These are phyloP conservation scores for Pomacea canaliculata DNA, from an alignment of 2,888 invertebrate species.

Conservation along the genomic window DNA sequence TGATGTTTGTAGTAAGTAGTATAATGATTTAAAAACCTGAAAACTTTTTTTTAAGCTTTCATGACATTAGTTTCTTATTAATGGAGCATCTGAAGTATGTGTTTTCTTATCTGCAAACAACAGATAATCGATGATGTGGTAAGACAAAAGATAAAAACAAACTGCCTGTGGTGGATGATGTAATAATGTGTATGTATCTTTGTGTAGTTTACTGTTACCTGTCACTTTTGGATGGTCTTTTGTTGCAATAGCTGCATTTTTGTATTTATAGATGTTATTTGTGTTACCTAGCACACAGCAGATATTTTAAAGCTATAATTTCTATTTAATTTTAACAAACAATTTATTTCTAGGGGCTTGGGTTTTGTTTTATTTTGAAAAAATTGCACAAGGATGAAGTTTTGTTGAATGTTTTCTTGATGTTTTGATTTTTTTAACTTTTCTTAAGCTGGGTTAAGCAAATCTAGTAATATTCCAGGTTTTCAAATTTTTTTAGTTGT, in stretches of 20 bases:
- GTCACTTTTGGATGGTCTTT: not conserved
- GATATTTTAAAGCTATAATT: too few relatives aligned
- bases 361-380: too few relatives aligned
- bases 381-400: too few relatives aligned
- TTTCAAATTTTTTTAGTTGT: too few relatives aligned
- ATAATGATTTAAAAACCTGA: too few relatives aligned
- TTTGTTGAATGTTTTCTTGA: too few relatives aligned
- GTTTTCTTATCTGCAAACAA: not conserved
- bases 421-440: too few relatives aligned
- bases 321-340: not conserved
- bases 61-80: not conserved
- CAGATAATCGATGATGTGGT: slow-evolving; percentile 16
- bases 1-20: too few relatives aligned
- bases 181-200: not conserved
- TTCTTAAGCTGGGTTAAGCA: too few relatives aligned
- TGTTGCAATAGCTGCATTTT: slow-evolving; percentile 2
- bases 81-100: not conserved
- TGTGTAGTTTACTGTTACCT: slow-evolving; percentile 8
- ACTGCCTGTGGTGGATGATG: not conserved
- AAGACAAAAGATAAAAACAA: not conserved
- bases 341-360: too few relatives aligned
- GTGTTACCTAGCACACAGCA: not conserved
- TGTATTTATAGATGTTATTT: not conserved
- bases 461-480: too few relatives aligned
- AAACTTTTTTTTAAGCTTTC: too few relatives aligned